These are phyloP conservation scores for Remorina albescens DNA, from an alignment of 2,797 vertebrate genomes.

Conservation along the genomic window DNA sequence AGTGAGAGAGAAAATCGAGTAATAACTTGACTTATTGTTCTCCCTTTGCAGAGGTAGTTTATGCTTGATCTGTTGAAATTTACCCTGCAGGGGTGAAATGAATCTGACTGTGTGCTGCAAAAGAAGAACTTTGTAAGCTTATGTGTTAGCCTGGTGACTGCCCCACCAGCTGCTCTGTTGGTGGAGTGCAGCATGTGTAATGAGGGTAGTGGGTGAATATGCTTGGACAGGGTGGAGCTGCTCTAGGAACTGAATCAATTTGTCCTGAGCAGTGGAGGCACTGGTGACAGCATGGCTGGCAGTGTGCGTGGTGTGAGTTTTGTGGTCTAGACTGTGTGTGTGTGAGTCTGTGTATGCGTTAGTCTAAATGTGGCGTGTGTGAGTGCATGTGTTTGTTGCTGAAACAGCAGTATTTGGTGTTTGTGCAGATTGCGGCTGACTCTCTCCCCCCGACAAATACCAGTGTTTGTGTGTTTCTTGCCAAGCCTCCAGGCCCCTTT, in stretches of 20 bases:
- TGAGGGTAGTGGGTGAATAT: slow-evolving; percentile 27
- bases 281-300: slow-evolving; percentile 51
- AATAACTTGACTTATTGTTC: slow-evolving; percentile 34
- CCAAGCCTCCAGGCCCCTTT: slow-evolving; percentile 75
- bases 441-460: slow-evolving; percentile 59
- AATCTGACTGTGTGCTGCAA: slow-evolving; percentile 10
- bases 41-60: not conserved
- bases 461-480: slow-evolving; percentile 75
- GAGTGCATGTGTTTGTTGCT: slow-evolving; percentile 60
- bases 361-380: slow-evolving; percentile 19
- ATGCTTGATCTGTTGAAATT: slow-evolving; percentile 22
- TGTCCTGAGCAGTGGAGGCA: slow-evolving; percentile 39
- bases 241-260: slow-evolving; percentile 51
- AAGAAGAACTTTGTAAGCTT: not conserved
- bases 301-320: slow-evolving; percentile 17
- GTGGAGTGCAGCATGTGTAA: slow-evolving; percentile 35
- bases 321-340: slow-evolving; percentile 21
- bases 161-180: slow-evolving; percentile 30
- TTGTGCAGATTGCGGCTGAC: slow-evolving; percentile 72
- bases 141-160: not conserved
- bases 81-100: slow-evolving; percentile 23
- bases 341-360: slow-evolving; percentile 20
- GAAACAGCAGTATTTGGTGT: slow-evolving; percentile 79
- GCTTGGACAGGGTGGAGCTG: slow-evolving; percentile 47
- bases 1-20: slow-evolving; percentile 14